These are phyloP conservation scores for Drosophila limbata DNA, from an alignment of 2,888 invertebrate genomes.

Conservation along the genomic window DNA sequence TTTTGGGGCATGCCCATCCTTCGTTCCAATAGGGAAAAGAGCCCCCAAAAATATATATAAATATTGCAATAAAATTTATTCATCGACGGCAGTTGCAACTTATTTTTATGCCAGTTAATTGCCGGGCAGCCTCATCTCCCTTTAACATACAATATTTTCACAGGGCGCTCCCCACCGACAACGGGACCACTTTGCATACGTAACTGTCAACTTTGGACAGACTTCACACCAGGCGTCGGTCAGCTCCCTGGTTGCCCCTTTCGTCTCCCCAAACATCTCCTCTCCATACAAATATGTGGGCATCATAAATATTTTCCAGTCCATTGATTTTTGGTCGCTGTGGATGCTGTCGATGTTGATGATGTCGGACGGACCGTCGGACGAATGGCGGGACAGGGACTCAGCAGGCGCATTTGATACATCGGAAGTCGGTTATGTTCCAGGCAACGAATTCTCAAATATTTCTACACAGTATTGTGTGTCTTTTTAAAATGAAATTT, in stretches of 20 bases:
- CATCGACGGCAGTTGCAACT: slow-evolving; percentile 66
- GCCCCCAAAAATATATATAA: slow-evolving; percentile 26
- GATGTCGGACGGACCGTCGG: slow-evolving; percentile 51
- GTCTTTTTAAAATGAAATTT: too few relatives aligned
- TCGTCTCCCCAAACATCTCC: neutral
- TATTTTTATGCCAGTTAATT: slow-evolving; percentile 74
- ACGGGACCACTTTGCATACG: slow-evolving; percentile 61
- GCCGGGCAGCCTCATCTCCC: slow-evolving; percentile 18
- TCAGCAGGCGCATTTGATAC: slow-evolving; percentile 20
- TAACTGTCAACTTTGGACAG: slow-evolving; percentile 75
- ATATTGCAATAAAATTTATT: slow-evolving; percentile 60
- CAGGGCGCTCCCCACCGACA: neutral
- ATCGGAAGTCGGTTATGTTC: slow-evolving; percentile 35
- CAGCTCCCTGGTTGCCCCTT: slow-evolving; percentile 8
- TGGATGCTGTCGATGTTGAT: slow-evolving; percentile 68
- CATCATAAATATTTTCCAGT: slow-evolving; percentile 79
- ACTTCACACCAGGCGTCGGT: slow-evolving; percentile 62
- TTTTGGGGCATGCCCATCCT: slow-evolving; percentile 52
- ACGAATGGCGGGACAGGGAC: neutral
- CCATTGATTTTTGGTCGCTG: slow-evolving; percentile 78
- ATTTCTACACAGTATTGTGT: slow-evolving; percentile 2
- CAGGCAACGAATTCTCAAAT: slow-evolving; percentile 32
- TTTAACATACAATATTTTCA: neutral
- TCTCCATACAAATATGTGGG: slow-evolving; percentile 50
- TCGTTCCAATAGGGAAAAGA: slow-evolving; percentile 17